Base-by-base conservation (phyloP, 1,140 invertebrate species). In the Piezodorus guildinii region DNA sequence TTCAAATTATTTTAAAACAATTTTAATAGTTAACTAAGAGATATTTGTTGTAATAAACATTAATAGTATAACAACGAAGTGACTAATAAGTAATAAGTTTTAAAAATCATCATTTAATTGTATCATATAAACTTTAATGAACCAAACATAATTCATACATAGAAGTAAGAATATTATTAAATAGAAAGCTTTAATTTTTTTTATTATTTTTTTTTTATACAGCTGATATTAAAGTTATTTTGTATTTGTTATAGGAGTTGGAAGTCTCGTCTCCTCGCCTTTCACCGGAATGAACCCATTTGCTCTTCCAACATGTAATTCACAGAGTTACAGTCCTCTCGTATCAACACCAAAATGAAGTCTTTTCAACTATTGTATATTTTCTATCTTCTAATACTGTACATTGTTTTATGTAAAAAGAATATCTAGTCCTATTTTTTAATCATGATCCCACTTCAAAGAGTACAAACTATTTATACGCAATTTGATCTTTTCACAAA, bases 271-370 rank as follows among this genome's bases (percentile, higher is more conserved):
- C 23, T 85, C 86, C 21, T 88, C 88, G 45, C 86, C 87, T 23
- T 91, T 91, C 77, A 81, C 83, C 23, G 85, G 85, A 69, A 89
- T 93, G 79, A 93, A 93, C 73, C 90, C 90, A 44, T 93, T 94
- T 78, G 88, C 90, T 66, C 79, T 94, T 72, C 89, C 90, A 19
- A 90, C 90, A 46, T 93, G 90, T 77, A 90, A 85, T 73, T 82
- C 85, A 23, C 90, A 93, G 74, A 82, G 86, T 62, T 94, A 94
- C 75, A 84, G 83, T 69, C 86, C 90, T n/a, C 80, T 93, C 62
- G 84, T 93, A 34, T 86, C 87, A 59, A 86, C 86, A 44, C 82
- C 85, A 71, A 88, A 88, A 79, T 90, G 34, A 39, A 39, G 12
- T 39, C 30, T n/a, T 46, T 46, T 46, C 6, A 49, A 19, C 17